Evolutionary conservation across 2,888 invertebrate genomes (phyloP).

Genomic region (Drosophila eohydei): DNA sequence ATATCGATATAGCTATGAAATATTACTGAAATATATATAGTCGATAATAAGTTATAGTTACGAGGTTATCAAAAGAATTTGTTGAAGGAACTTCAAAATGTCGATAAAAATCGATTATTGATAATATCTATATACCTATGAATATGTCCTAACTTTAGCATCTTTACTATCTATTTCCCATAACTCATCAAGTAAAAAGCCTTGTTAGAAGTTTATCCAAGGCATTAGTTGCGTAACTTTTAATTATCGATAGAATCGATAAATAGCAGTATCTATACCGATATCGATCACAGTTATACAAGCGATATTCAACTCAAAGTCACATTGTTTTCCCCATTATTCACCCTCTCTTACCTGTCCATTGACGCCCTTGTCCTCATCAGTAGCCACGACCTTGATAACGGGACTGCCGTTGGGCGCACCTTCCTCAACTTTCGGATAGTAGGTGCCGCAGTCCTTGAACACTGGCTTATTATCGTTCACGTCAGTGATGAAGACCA

Average conservation of each 20-base stretch:
- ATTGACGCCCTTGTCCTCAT: slow-evolving; percentile 98
- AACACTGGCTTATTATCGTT: slow-evolving; percentile 99
- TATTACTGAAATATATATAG: too few relatives aligned
- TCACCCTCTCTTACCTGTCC: slow-evolving; percentile 87
- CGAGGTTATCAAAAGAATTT: neutral
- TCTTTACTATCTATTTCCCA: too few relatives aligned
- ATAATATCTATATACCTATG: too few relatives aligned
- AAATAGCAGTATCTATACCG: too few relatives aligned
- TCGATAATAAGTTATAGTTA: too few relatives aligned
- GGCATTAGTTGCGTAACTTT: too few relatives aligned
- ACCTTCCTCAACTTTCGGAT: slow-evolving; percentile 97
- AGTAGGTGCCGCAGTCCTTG: slow-evolving; percentile 96
- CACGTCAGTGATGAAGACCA: slow-evolving; percentile 98
- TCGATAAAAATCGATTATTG: neutral
- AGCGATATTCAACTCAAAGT: neutral
- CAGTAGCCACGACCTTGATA: slow-evolving; percentile 96
- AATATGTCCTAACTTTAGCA: too few relatives aligned
- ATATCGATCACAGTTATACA: neutral
- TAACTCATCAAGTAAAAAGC: too few relatives aligned
- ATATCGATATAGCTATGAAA: too few relatives aligned
- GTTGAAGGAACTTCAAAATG: neutral
- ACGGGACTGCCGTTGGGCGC: slow-evolving; percentile 97
- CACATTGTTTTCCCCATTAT: rapidly evolving
- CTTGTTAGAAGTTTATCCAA: too few relatives aligned
- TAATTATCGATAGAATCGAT: too few relatives aligned